A percentile compares a stretch with the other conserved stretches of the same genome.
phyloP scores from a whole-genome alignment of 2,797 vertebrate genomes.

The Echiichthys vipera region DNA sequence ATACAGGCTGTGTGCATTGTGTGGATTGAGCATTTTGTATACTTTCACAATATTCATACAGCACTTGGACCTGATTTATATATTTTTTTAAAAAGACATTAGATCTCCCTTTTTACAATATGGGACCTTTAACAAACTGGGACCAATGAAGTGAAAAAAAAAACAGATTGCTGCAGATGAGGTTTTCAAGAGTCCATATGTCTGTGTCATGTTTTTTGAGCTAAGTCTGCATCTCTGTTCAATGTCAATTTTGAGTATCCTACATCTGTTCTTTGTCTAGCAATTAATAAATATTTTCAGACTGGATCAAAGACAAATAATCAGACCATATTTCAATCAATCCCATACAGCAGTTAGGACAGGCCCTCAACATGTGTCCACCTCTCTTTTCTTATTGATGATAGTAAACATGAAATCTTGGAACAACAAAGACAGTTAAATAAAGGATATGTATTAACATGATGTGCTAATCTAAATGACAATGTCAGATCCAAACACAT shows the following conservation, averaged over 20 bases:
- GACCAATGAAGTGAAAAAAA: constrained; percentile 11
- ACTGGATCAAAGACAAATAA: constrained; percentile 47
- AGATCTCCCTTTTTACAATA: too few relatives aligned
- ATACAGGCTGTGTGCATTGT: too few relatives aligned
- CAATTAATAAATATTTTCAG: constrained; percentile 55
- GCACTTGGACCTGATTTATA: too few relatives aligned
- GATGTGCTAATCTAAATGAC: constrained; percentile 40
- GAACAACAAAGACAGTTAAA: constrained; percentile 17
- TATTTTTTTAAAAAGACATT: too few relatives aligned
- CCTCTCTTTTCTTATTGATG: constrained; percentile 36
- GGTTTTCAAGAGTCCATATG: constrained; percentile 49
- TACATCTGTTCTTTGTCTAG: constrained; percentile 58
- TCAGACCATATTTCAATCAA: constrained; percentile 43
- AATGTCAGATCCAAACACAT: constrained; percentile 57
- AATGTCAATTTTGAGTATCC: constrained; percentile 26
- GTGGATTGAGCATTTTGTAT: too few relatives aligned
- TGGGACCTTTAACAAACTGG: constrained; percentile 31
- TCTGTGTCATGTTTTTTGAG: constrained; percentile 37
- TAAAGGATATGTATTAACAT: constrained; percentile 25
- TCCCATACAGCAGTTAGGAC: constrained; percentile 2
- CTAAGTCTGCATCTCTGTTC: constrained; percentile 29
- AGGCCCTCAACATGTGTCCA: constrained; percentile 44
- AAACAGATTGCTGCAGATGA: constrained; percentile 32
- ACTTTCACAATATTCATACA: too few relatives aligned
- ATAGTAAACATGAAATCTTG: constrained; percentile 26